A percentile compares a stretch with the other conserved stretches of the same genome.
Evolutionary conservation across 2,113 vertebrate genomes (phyloP).

Genomic region (Chaenocephalus aceratus): DNA sequence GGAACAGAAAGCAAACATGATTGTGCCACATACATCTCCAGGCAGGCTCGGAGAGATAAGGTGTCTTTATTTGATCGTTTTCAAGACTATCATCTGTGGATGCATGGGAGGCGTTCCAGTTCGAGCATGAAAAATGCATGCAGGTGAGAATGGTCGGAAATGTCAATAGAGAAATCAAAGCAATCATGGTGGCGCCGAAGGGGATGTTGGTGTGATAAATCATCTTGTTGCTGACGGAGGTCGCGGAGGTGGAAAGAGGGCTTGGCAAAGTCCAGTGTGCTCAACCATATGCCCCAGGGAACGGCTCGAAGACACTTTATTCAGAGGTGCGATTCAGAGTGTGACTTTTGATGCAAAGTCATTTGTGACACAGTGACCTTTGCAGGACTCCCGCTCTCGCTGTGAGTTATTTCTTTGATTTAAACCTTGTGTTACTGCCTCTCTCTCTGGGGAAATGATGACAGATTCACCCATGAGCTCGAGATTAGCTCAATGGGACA

Average conservation of each 20-base stretch:
- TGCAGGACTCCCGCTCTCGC: conserved; percentile 33
- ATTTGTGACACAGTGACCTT: conserved; percentile 72
- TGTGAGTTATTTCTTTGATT: conserved; percentile 70
- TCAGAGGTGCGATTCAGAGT: conserved; percentile 62
- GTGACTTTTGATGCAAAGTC: conserved; percentile 67
- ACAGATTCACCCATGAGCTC: conserved; percentile 61
- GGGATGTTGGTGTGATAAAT: conserved; percentile 77
- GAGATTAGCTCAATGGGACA: conserved; percentile 70
- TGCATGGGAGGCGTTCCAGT: conserved; percentile 18
- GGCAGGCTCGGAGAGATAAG: conserved; percentile 25
- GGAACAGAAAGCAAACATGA: conserved; percentile 50
- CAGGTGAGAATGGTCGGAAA: conserved; percentile 59
- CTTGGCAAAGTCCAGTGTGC: conserved; percentile 44
- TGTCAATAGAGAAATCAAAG: conserved; percentile 80
- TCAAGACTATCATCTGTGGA: conserved; percentile 38
- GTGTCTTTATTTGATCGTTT: conserved; percentile 11
- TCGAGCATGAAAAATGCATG: conserved; percentile 72
- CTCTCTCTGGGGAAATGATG: conserved; percentile 65
- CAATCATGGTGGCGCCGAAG: conserved; percentile 61
- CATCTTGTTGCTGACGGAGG: conserved; percentile 67
- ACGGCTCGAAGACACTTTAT: conserved; percentile 59
- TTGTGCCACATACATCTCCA: conserved; percentile 38
- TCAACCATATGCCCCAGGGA: conserved; percentile 43
- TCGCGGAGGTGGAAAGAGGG: conserved; percentile 42
- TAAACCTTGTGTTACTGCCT: conserved; percentile 52